A percentile compares a stretch with the other conserved stretches of the same genome.
phyloP scores from a whole-genome alignment of 1,140 invertebrate genomes.

The Drosophila burlai region DNA sequence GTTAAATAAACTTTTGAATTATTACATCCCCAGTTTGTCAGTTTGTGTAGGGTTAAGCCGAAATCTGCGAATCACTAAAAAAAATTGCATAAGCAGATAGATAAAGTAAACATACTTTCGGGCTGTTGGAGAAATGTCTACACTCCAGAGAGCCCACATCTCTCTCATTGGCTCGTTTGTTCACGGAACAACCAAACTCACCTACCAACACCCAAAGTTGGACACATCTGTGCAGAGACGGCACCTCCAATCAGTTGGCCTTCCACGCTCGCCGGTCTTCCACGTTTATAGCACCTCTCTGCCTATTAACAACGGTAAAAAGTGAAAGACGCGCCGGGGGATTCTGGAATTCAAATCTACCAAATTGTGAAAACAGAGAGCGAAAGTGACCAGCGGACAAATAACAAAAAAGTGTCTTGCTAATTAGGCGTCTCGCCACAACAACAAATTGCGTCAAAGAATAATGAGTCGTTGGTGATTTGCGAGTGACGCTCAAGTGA shows the following conservation, averaged over 20 bases:
- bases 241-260: conserved; percentile 59
- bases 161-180: conserved; percentile 8
- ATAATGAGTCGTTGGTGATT: conserved; percentile 36
- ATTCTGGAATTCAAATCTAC: conserved; percentile 65
- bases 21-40: no score
- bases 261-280: conserved; percentile 58
- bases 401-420: conserved; percentile 24
- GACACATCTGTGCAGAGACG: conserved; percentile 48
- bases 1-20: not conserved
- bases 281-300: conserved; percentile 62
- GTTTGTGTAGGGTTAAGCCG: not conserved
- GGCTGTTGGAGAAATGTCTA: conserved; percentile 13
- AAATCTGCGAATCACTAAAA: not conserved
- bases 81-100: no score
- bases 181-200: conserved; percentile 17
- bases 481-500: conserved; percentile 23
- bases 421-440: conserved; percentile 69
- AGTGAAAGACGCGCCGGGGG: conserved; percentile 68
- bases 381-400: conserved; percentile 59
- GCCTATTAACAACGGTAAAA: conserved; percentile 50
- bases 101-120: conserved; percentile 38
- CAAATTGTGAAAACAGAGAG: conserved; percentile 60
- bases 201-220: conserved; percentile 59
- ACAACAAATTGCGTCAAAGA: conserved; percentile 31
- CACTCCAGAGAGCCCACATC: conserved; percentile 4